These are phyloP conservation scores for Lepeophtheirus nordmannii DNA, from an alignment of 2,888 invertebrate species.

Conservation along the genomic window DNA sequence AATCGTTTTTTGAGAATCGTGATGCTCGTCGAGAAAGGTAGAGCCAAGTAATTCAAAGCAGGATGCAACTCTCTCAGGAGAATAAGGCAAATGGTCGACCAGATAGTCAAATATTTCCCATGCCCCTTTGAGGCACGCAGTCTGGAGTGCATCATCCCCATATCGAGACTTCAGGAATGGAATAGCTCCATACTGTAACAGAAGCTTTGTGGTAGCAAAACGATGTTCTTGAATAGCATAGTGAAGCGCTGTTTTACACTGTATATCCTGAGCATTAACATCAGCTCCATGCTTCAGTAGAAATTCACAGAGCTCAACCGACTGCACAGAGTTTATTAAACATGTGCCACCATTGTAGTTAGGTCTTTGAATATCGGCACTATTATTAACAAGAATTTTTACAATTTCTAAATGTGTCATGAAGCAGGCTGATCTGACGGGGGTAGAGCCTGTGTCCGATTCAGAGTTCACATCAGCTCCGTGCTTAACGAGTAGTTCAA, in stretches of 20 bases:
- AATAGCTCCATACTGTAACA: slow-evolving; percentile 63
- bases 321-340: slow-evolving; percentile 81
- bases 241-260: slow-evolving; percentile 77
- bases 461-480: slow-evolving; percentile 72
- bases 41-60: slow-evolving; percentile 74
- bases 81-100: slow-evolving; percentile 38
- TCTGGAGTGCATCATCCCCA: slow-evolving; percentile 75
- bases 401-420: slow-evolving; percentile 74
- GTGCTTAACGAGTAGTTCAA: slow-evolving; percentile 57
- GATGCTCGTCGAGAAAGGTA: slow-evolving; percentile 62
- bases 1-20: slow-evolving; percentile 43
- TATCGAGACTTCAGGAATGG: slow-evolving; percentile 48
- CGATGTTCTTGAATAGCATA: slow-evolving; percentile 61
- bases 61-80: slow-evolving; percentile 55
- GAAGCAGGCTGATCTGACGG: slow-evolving; percentile 73
- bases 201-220: slow-evolving; percentile 62
- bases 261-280: slow-evolving; percentile 72
- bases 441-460: slow-evolving; percentile 54
- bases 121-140: slow-evolving; percentile 59
- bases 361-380: slow-evolving; percentile 64
- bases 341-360: slow-evolving; percentile 86
- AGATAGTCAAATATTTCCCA: slow-evolving; percentile 33
- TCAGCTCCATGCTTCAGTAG: slow-evolving; percentile 56
- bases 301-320: slow-evolving; percentile 60
- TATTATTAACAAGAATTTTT: slow-evolving; percentile 50